A percentile compares a stretch with the other conserved stretches of the same genome.
phyloP scores from a whole-genome alignment of 92 coral and sea anemone genomes.

The Parazoanthus swiftii region DNA sequence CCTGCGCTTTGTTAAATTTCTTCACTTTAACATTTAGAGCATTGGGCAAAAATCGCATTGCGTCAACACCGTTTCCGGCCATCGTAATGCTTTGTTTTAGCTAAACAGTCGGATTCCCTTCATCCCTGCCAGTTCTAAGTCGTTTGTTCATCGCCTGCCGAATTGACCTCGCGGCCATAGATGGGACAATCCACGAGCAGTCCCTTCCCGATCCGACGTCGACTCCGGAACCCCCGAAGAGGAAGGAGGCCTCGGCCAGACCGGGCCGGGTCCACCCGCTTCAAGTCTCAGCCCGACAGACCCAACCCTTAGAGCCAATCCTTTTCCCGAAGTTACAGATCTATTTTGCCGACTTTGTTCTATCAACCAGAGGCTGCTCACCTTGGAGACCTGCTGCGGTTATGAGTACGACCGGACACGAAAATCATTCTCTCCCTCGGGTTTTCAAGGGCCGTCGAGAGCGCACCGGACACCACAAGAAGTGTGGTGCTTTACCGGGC shows the following conservation, averaged over 20 bases:
- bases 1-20: conserved; percentile 52
- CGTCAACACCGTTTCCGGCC: conserved; percentile 41
- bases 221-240: conserved; percentile 23
- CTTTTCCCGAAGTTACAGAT: no score
- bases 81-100: conserved; percentile 67
- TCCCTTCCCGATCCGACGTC: conserved; percentile 62
- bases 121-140: conserved; percentile 73
- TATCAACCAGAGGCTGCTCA: conserved; percentile 76
- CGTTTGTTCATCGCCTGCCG: conserved; percentile 58
- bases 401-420: conserved; percentile 63
- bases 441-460: conserved; percentile 69
- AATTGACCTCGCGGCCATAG: conserved; percentile 63
- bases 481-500: conserved; percentile 54
- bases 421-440: conserved; percentile 53
- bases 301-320: conserved; percentile 67
- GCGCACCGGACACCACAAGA: conserved; percentile 58
- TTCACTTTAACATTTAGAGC: conserved; percentile 55
- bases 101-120: conserved; percentile 76
- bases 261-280: conserved; percentile 61
- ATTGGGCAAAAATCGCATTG: conserved; percentile 46
- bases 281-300: conserved; percentile 68
- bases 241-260: conserved; percentile 47
- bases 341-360: conserved; percentile 74
- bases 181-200: conserved; percentile 67
- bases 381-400: conserved; percentile 88